Base-by-base conservation (phyloP, 2,797 vertebrate species). In the Arremon brunneinucha region DNA sequence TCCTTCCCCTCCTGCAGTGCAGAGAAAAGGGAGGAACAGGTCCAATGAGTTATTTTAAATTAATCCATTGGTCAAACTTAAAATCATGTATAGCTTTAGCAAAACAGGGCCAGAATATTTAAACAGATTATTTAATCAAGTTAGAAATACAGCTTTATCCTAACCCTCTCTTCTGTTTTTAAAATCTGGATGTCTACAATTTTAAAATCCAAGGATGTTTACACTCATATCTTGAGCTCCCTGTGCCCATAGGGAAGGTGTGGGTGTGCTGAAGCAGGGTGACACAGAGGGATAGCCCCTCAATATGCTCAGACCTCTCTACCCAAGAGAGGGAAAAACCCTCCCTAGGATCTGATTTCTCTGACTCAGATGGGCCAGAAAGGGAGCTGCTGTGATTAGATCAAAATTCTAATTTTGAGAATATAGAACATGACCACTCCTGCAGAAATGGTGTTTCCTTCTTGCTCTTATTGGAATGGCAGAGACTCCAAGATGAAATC, bases 251-350 rank as follows among this genome's bases (percentile, higher is more conserved):
- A 49, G 47, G 47, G 44, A 69, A 74, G 43, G 34, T 9, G 9
- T 6, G 32, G 20, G 2, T 6, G 13, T 70, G 32, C 68, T 27
- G 41, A 18, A 49, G 59, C 23, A 27, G 39, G 17, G 46, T 28
- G 4, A 11, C 2, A 2, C 0, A 4, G 43, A 53, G 19, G 52
- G 2, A 28, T 35, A 57, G 21, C 28, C 26, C 15, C 5, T 8
- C 0, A 0, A 16, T 3, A 3, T 0, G 1, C 13, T 37, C 53
- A 64, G 26, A 75, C 11, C 34, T 64, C 6, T 27, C 43, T 2
- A 9, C 5, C 19, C 62, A 67, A n/a, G 12, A 43, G 21, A 63
- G 44, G 35, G 1, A 44, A 47, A 63, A 0, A 3, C 15, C 14
- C 46, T 44, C 11, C 12, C 23, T 1, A 37, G 14, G 43, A 67